Evolutionary conservation across 1,140 invertebrate species (phyloP).

Genomic region (Drosophila lacertosa): DNA sequence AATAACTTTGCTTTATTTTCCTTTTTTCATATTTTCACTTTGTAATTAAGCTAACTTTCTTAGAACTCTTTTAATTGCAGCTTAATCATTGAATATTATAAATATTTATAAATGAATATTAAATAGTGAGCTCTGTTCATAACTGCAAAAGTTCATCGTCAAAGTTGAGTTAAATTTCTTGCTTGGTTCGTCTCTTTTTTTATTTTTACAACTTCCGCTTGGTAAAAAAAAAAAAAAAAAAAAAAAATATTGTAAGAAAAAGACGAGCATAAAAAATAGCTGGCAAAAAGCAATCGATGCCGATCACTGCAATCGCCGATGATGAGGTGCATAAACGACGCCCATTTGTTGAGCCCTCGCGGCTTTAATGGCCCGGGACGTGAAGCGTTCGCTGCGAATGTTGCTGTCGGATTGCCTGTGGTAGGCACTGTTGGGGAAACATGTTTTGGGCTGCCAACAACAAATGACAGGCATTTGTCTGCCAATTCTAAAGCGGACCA

Average conservation of each 20-base stretch:
- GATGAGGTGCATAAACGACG: conserved; percentile 81
- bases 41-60: too few species aligned
- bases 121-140: too few species aligned
- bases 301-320: conserved; percentile 78
- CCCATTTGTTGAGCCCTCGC: conserved; percentile 80
- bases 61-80: too few species aligned
- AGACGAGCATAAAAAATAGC: conserved; percentile 19
- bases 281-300: conserved; percentile 49
- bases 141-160: conserved; percentile 10
- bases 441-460: conserved; percentile 73
- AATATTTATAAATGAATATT: too few species aligned
- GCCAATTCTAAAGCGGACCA: conserved; percentile 30
- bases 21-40: too few species aligned
- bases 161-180: conserved; percentile 8
- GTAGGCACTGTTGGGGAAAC: conserved; percentile 23
- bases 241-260: conserved; percentile 3
- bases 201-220: conserved; percentile 78
- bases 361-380: conserved; percentile 63
- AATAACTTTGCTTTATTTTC: too few species aligned
- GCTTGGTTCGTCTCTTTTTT: conserved; percentile 46
- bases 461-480: conserved; percentile 80
- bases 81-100: too few species aligned
- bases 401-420: conserved; percentile 18
- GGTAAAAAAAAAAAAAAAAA: conserved; percentile 24
- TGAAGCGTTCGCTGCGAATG: conserved; percentile 19